Conservation (phyloP, 2,797 vertebrate species). For the Acomys russatus region DNA sequence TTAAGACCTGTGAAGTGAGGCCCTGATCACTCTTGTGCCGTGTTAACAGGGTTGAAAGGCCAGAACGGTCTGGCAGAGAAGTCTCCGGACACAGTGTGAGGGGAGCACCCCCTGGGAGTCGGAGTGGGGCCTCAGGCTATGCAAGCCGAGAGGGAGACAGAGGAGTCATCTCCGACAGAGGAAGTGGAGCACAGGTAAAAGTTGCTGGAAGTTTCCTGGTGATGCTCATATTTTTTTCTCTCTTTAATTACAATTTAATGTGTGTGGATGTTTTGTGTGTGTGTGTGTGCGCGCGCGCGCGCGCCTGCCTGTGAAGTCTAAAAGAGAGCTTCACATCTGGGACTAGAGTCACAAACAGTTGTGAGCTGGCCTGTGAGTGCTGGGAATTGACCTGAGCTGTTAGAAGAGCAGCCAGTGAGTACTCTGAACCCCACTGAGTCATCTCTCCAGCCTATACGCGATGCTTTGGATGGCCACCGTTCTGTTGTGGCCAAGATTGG, state of each 20-base stretch:
- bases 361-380: neutral
- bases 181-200: conserved; percentile 89
- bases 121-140: conserved; percentile 92
- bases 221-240: neutral
- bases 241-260: neutral
- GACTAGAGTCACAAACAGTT: neutral
- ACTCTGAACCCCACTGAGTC: neutral
- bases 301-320: neutral
- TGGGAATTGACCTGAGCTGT: neutral
- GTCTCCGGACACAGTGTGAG: conserved; percentile 92
- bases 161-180: conserved; percentile 92
- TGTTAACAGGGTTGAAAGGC: conserved; percentile 89
- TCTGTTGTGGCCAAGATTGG: neutral
- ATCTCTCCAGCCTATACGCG: neutral
- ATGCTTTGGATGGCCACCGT: neutral
- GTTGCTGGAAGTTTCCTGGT: neutral
- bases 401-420: neutral
- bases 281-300: neutral
- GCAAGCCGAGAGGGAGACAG: conserved; percentile 93
- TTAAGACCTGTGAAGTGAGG: neutral
- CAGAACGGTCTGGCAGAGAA: conserved; percentile 95
- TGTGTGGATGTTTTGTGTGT: neutral
- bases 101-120: conserved; percentile 91
- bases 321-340: neutral
- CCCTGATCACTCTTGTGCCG: neutral